Conservation (phyloP, 2,888 invertebrate species). For the Pegoplata infirma region DNA sequence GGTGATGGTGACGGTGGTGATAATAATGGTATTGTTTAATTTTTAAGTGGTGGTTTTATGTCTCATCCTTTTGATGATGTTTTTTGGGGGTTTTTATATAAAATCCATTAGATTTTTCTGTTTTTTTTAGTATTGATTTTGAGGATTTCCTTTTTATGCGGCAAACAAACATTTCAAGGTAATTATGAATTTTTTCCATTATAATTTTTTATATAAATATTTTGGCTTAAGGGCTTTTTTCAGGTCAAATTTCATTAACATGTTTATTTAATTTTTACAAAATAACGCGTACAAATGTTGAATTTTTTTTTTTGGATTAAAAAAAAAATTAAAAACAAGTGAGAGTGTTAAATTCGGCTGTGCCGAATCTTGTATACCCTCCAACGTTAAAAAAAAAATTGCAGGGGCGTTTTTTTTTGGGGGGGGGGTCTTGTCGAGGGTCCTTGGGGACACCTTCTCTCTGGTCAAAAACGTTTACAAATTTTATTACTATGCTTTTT, state of each 20-base stretch:
- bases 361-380: no score
- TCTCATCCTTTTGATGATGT: slow-evolving; percentile 34
- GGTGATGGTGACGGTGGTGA: slow-evolving; percentile 52
- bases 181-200: slow-evolving; percentile 62
- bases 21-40: slow-evolving; percentile 60
- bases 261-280: slow-evolving; percentile 59
- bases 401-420: no score
- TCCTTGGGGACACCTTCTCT: no score
- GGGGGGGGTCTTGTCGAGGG: no score
- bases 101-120: slow-evolving; percentile 46
- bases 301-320: background rate
- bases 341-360: no score
- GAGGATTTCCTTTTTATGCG: slow-evolving; percentile 46
- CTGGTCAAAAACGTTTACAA: no score
- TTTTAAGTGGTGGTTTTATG: slow-evolving; percentile 61
- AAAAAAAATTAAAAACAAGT: no score
- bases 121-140: slow-evolving; percentile 54
- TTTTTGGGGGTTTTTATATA: slow-evolving; percentile 9
- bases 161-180: slow-evolving; percentile 58
- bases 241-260: slow-evolving; percentile 56
- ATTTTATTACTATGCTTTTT: no score
- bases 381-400: no score
- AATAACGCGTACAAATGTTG: slow-evolving; percentile 48
- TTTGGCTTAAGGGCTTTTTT: slow-evolving; percentile 52
- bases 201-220: slow-evolving; percentile 53